Base-by-base conservation (phyloP, 2,797 vertebrate genomes). In the Molossus alvarezi region DNA sequence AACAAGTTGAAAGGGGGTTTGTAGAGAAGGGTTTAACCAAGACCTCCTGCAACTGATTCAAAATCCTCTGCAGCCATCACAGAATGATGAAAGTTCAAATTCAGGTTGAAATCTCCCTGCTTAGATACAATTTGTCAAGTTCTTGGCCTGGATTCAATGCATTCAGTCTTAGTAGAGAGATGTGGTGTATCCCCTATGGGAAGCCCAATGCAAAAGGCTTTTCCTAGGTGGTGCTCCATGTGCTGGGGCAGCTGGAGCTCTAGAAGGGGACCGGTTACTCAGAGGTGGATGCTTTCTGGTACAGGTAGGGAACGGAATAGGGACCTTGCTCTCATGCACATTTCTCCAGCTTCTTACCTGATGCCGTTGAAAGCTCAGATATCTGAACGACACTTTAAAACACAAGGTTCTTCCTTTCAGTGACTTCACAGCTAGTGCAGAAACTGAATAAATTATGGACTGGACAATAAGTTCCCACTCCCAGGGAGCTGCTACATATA, bases 361-460 rank as follows among this genome's bases (percentile, higher is more conserved):
- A 90, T 87, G 80, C 55, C 64, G 89, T 12, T 93, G 53, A 81
- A 92, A 91, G 25, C 51, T 95, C 23, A 81, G 48, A 60, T 90
- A 81, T 55, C 57, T 67, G n/a, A 6, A n/a, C 14, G 48, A 72
- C 25, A 91, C 48, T 95, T 91, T 93, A 17, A 77, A 86, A 53
- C 41, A 79, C 48, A 57, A 11, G n/a, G 11, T 23, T 18, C 69
- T 91, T 73, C 55, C 67, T 64, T 93, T 95, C 57, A 90, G 15
- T 80, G 88, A 58, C 33, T 85, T 80, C 93, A 94, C 69, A 94
- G 65, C 29, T 69, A 89, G 45, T 53, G 12, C 12, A 95, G 12
- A 57, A 91, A 84, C 55, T 82, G 91, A 90, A 96, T 95, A 84
- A 81, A 73, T 88, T 91, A 51, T 71, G n/a, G 55, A 51, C 20